phyloP scores from a whole-genome alignment of 2,797 vertebrate species.

The Cirrhinus molitorella region DNA sequence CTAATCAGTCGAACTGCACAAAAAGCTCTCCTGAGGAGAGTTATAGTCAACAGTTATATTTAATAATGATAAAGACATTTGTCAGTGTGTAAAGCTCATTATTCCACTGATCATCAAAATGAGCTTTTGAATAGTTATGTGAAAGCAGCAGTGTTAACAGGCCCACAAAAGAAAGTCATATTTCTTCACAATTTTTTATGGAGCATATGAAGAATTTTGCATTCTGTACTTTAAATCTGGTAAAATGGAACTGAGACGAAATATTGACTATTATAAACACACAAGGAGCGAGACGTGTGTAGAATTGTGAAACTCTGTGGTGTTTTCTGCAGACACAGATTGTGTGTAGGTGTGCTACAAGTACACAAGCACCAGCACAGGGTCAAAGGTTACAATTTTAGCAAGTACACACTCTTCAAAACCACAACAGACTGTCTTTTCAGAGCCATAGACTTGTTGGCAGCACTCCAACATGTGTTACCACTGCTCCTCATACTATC shows the following conservation, averaged over 20 bases:
- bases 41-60: background rate
- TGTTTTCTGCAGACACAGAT: background rate
- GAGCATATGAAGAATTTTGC: background rate
- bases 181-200: background rate
- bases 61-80: constrained; percentile 22
- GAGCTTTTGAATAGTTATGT: background rate
- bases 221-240: background rate
- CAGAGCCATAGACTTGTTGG: background rate
- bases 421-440: background rate
- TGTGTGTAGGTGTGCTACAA: background rate
- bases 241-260: background rate
- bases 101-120: background rate
- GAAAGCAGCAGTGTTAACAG: background rate
- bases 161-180: background rate
- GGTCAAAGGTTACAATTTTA: background rate
- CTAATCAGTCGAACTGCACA: constrained; percentile 9
- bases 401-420: background rate
- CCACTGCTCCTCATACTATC: background rate
- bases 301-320: background rate
- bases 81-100: constrained; percentile 31
- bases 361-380: background rate
- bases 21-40: constrained; percentile 16
- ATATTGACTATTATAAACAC: background rate
- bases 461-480: background rate
- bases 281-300: background rate